Percentiles rank a stretch among this genome's conserved stretches.
Conservation (phyloP, 2,113 vertebrate genomes). For the Halcyon senegalensis region DNA sequence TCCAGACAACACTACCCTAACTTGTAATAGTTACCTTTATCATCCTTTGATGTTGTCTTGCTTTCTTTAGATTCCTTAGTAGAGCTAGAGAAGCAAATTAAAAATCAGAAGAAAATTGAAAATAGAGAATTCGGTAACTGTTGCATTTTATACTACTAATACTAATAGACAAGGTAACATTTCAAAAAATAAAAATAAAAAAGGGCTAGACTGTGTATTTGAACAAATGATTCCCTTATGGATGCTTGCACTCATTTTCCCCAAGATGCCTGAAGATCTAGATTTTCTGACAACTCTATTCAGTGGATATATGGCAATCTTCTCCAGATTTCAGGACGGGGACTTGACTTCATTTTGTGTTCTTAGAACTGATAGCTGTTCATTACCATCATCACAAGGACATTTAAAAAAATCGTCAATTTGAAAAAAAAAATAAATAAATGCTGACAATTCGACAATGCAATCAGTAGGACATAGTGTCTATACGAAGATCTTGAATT, state of each 20-base stretch:
- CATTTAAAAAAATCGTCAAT: conserved; percentile 90
- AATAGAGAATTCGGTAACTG: conserved; percentile 58
- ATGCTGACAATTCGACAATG: conserved; percentile 89
- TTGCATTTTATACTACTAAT: conserved; percentile 65
- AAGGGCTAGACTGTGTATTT: conserved; percentile 84
- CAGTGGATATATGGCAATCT: conserved; percentile 92
- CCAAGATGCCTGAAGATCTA: conserved; percentile 92
- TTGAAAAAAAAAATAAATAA: conserved; percentile 82
- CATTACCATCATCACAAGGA: conserved; percentile 92
- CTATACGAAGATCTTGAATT: conserved; percentile 83
- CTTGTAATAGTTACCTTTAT: conserved; percentile 86
- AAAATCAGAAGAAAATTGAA: conserved; percentile 83
- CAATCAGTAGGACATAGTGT: conserved; percentile 84
- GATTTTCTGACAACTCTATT: conserved; percentile 96
- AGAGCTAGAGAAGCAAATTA: conserved; percentile 90
- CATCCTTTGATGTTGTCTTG: conserved; percentile 91
- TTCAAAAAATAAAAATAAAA: conserved; percentile 77
- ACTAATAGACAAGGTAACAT: conserved; percentile 64
- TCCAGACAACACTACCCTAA: background rate
- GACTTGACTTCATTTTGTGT: conserved; percentile 94
- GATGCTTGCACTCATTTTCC: conserved; percentile 95
- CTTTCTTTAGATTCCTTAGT: conserved; percentile 94
- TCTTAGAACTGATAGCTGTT: conserved; percentile 90
- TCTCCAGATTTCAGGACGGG: conserved; percentile 96
- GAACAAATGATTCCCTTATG: conserved; percentile 89